phyloP scores from a whole-genome alignment of 2,888 invertebrate genomes.

The Atherix ibis region DNA sequence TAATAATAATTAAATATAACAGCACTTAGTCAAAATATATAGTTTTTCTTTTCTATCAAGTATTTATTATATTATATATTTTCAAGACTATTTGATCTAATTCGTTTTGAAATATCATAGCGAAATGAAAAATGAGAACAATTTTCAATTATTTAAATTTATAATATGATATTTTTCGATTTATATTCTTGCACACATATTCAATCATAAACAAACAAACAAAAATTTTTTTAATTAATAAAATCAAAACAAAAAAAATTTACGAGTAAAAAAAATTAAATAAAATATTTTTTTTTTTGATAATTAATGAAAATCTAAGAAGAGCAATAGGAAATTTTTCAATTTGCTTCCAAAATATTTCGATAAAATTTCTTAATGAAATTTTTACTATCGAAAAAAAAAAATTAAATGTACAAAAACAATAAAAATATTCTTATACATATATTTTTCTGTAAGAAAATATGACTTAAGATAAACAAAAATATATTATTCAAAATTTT shows the following conservation, averaged over 20 bases:
- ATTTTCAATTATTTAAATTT: no score
- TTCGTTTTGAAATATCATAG: no score
- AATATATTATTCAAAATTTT: neutral
- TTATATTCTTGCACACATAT: neutral
- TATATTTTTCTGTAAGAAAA: no score
- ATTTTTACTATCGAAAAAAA: neutral
- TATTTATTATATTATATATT: no score
- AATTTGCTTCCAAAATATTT: constrained; percentile 7
- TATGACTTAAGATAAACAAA: constrained; percentile 1
- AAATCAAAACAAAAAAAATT: no score
- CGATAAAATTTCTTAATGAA: constrained; percentile 2
- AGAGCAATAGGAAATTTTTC: constrained; percentile 8
- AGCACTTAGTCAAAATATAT: no score
- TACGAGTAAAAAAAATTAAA: neutral
- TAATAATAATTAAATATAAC: no score
- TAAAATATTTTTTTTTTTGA: neutral
- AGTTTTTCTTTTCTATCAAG: no score
- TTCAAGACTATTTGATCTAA: no score
- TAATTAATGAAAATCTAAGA: constrained; percentile 4
- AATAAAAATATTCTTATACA: no score
- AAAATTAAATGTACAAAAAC: neutral
- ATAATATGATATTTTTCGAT: neutral
- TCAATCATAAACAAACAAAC: neutral
- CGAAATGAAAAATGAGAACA: no score
- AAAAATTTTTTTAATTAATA: neutral